Percentiles rank a stretch among this genome's conserved stretches.
Conservation (phyloP, 2,113 vertebrate genomes). For the Istiophorus platypterus region DNA sequence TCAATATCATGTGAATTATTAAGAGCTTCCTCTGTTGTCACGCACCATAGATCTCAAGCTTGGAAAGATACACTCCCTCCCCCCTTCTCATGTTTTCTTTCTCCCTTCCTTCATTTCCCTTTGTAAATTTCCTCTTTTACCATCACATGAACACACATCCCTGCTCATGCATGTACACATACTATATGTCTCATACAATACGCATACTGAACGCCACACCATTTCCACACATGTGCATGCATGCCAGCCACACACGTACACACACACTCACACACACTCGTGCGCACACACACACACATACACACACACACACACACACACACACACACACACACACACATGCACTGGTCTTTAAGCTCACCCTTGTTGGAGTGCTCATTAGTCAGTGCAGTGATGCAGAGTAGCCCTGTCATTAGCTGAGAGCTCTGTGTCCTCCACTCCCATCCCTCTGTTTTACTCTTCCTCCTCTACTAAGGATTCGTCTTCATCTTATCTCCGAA, state of each 20-base stretch:
- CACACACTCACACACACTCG: constrained; percentile 37
- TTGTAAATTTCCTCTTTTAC: constrained; percentile 27
- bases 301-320: constrained; percentile 35
- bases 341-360: constrained; percentile 72
- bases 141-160: neutral
- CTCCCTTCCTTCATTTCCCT: constrained; percentile 41
- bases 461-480: constrained; percentile 65
- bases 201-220: constrained; percentile 17
- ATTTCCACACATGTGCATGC: constrained; percentile 7
- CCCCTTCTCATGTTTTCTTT: constrained; percentile 38
- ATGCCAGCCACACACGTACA: constrained; percentile 15
- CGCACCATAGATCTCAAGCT: constrained; percentile 75
- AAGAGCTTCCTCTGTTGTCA: constrained; percentile 87
- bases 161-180: neutral
- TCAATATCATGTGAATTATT: constrained; percentile 93
- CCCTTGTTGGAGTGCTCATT: constrained; percentile 97
- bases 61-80: constrained; percentile 15
- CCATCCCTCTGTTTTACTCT: constrained; percentile 66
- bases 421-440: constrained; percentile 85
- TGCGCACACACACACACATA: constrained; percentile 30
- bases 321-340: constrained; percentile 33
- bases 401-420: constrained; percentile 97
- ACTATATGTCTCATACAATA: neutral
- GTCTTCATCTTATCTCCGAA: constrained; percentile 73
- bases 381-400: constrained; percentile 98